Evolutionary conservation across 2,888 invertebrate genomes (phyloP).

Genomic region (Limenitis arthemis): DNA sequence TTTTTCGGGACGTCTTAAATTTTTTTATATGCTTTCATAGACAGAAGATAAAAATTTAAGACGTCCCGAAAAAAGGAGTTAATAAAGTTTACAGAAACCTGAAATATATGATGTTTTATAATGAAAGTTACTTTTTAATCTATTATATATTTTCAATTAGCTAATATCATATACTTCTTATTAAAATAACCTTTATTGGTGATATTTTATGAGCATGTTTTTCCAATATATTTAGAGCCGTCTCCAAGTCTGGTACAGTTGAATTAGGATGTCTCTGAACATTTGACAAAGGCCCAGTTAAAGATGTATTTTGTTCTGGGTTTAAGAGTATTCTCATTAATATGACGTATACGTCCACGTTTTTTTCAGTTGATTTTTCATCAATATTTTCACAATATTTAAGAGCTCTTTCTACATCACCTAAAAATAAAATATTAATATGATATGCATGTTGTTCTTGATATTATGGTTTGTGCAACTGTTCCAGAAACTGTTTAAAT

Average conservation of each 20-base stretch:
- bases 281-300: slow-evolving; percentile 60
- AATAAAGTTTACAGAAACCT: too few species aligned
- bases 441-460: too few species aligned
- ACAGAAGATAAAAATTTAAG: too few species aligned
- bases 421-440: slow-evolving; percentile 33
- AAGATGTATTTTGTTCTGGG: slow-evolving; percentile 41
- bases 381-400: slow-evolving; percentile 86
- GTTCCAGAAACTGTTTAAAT: too few species aligned
- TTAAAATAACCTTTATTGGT: slow-evolving; percentile 76
- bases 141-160: too few species aligned
- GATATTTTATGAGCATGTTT: slow-evolving; percentile 89
- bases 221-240: slow-evolving; percentile 85
- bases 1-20: too few species aligned
- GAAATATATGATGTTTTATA: too few species aligned
- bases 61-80: too few species aligned
- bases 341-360: slow-evolving; percentile 73
- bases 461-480: too few species aligned
- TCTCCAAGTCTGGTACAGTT: slow-evolving; percentile 81
- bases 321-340: slow-evolving; percentile 70
- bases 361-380: slow-evolving; percentile 45
- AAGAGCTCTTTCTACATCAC: slow-evolving; percentile 87
- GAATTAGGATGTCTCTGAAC: slow-evolving; percentile 72
- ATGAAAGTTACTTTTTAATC: too few species aligned
- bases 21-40: too few species aligned
- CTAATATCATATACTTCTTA: neutral